Evolutionary conservation across 2,113 vertebrate genomes (phyloP).

Genomic region (Okapia johnstoni): DNA sequence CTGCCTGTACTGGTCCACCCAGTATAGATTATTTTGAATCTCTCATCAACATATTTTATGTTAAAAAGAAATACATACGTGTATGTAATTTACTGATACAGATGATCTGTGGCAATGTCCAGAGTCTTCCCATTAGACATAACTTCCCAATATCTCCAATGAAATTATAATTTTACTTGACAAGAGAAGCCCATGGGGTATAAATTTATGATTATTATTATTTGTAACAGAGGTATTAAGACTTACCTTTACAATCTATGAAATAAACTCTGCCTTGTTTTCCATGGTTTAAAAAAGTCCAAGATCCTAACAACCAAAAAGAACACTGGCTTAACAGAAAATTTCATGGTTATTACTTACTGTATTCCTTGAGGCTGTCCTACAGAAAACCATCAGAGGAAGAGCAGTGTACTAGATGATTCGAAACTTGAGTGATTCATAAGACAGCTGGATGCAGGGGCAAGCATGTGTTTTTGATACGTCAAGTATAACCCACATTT

Average conservation of each 20-base stretch:
- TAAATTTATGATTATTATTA: neutral
- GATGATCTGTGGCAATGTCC: neutral
- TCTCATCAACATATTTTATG: neutral
- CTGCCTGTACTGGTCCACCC: neutral
- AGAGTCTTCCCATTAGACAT: neutral
- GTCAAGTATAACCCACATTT: neutral
- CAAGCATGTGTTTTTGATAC: slow-evolving; percentile 54
- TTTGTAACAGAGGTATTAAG: neutral
- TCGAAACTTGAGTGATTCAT: neutral
- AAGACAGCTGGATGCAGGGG: neutral
- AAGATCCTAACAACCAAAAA: neutral
- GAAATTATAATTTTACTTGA: neutral
- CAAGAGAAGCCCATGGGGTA: neutral
- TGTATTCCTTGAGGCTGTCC: neutral
- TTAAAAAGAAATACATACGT: neutral
- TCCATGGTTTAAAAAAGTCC: neutral
- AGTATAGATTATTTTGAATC: neutral
- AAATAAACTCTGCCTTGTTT: neutral
- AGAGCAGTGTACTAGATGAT: neutral
- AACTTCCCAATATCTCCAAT: neutral
- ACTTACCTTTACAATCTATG: neutral
- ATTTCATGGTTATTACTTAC: neutral
- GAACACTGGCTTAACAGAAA: slow-evolving; percentile 10
- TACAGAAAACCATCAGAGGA: neutral
- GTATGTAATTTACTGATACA: neutral